Percentiles rank a stretch among this genome's conserved stretches.
These are phyloP conservation scores for Creontiades dilutus DNA, from an alignment of 2,888 invertebrate genomes.

Conservation along the genomic window DNA sequence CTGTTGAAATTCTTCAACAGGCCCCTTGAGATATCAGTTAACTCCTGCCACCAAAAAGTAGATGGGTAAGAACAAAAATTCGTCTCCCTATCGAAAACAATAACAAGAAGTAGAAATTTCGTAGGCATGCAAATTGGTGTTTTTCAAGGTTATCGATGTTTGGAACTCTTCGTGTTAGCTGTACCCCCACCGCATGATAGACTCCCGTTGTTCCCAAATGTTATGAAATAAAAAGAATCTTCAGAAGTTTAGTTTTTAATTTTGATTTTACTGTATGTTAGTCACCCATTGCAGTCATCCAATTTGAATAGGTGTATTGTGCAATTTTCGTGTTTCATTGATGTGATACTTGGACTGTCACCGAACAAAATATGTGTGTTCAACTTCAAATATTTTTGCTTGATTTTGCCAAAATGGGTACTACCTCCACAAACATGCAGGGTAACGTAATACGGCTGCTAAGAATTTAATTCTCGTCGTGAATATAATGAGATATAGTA, in stretches of 20 bases:
- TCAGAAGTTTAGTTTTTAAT: no score
- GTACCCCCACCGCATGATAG: neutral
- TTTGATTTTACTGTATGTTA: no score
- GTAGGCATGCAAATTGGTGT: neutral
- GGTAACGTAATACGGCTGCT: neutral
- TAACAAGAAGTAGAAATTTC: neutral
- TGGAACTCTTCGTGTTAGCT: slow-evolving; percentile 33
- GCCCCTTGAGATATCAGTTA: slow-evolving; percentile 56
- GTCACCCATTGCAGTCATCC: no score
- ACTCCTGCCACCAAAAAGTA: slow-evolving; percentile 62
- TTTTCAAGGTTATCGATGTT: slow-evolving; percentile 44
- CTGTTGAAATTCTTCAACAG: neutral
- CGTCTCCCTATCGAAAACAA: neutral
- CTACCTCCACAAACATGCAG: neutral
- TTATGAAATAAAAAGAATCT: no score
- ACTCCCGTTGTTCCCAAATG: no score
- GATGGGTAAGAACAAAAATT: neutral
- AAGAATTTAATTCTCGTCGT: neutral
- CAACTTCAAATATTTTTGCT: neutral
- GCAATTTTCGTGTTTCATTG: neutral
- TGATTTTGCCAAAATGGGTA: neutral
- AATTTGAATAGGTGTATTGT: no score
- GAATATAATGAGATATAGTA: no score
- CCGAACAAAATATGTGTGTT: neutral
- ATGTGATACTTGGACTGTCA: neutral